A percentile compares a stretch with the other conserved stretches of the same genome.
Conservation (phyloP, 2,888 invertebrate genomes). For the Agrotis puta region DNA sequence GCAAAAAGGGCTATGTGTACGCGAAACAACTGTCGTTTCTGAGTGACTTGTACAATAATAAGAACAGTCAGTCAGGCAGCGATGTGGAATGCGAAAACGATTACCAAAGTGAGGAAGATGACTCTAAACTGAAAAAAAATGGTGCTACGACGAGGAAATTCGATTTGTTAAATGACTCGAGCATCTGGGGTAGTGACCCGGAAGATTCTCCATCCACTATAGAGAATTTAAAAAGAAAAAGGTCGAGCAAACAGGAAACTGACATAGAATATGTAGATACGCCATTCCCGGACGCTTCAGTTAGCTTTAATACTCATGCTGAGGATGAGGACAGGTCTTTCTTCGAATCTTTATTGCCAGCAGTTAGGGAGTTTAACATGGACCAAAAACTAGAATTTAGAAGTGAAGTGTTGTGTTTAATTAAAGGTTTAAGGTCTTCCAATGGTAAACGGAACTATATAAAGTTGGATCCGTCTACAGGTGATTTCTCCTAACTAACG, state of each 20-base stretch:
- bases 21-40: conserved; percentile 81
- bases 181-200: conserved; percentile 70
- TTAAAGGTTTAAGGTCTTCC: conserved; percentile 78
- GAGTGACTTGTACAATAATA: conserved; percentile 73
- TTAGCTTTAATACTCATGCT: conserved; percentile 58
- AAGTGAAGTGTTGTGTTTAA: conserved; percentile 76
- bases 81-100: conserved; percentile 71
- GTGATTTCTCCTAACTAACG: conserved; percentile 57
- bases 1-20: conserved; percentile 78
- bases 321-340: conserved; percentile 84
- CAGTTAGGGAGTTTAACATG: conserved; percentile 80
- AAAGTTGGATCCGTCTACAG: conserved; percentile 67
- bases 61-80: conserved; percentile 71
- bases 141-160: conserved; percentile 63
- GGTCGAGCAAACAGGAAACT: conserved; percentile 56
- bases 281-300: conserved; percentile 69
- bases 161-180: conserved; percentile 65
- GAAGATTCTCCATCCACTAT: conserved; percentile 70
- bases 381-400: conserved; percentile 85
- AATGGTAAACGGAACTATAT: conserved; percentile 58
- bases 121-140: conserved; percentile 68
- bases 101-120: conserved; percentile 73
- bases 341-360: conserved; percentile 83
- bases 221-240: conserved; percentile 74
- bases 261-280: conserved; percentile 79